Evolutionary conservation across 2,113 vertebrate species (phyloP).

Genomic region (Protobothrops mucrosquamatus): DNA sequence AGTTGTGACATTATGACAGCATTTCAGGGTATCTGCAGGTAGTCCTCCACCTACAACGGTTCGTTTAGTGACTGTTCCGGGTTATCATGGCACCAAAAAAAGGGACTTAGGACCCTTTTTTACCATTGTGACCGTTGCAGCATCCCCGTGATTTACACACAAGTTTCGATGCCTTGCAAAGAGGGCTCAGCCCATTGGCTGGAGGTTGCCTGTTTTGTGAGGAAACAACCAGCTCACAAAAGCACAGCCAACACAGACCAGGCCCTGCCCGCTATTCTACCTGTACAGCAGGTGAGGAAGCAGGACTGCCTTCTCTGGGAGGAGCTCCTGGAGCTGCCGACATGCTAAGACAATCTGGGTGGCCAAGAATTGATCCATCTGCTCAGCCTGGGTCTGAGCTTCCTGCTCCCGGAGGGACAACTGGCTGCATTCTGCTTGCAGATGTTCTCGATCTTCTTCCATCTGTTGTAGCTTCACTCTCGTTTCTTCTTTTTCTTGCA

Average conservation of each 20-base stretch:
- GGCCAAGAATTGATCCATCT: conserved; percentile 47
- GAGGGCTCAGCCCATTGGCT: no score
- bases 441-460: conserved; percentile 54
- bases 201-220: no score
- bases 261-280: conserved; percentile 38
- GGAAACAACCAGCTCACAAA: no score
- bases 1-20: neutral
- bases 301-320: conserved; percentile 34
- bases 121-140: no score
- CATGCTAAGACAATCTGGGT: conserved; percentile 52
- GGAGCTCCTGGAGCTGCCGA: conserved; percentile 29
- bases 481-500: conserved; percentile 27
- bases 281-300: conserved; percentile 22
- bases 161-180: no score
- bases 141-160: no score
- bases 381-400: conserved; percentile 52
- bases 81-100: no score
- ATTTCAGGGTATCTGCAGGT: neutral
- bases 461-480: conserved; percentile 41
- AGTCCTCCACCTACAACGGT: no score
- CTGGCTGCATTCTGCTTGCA: conserved; percentile 49
- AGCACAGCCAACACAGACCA: no score
- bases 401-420: conserved; percentile 33
- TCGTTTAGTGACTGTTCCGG: no score
- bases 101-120: no score